These are phyloP conservation scores for Andrena minutula DNA, from an alignment of 2,888 invertebrate species.

Conservation along the genomic window DNA sequence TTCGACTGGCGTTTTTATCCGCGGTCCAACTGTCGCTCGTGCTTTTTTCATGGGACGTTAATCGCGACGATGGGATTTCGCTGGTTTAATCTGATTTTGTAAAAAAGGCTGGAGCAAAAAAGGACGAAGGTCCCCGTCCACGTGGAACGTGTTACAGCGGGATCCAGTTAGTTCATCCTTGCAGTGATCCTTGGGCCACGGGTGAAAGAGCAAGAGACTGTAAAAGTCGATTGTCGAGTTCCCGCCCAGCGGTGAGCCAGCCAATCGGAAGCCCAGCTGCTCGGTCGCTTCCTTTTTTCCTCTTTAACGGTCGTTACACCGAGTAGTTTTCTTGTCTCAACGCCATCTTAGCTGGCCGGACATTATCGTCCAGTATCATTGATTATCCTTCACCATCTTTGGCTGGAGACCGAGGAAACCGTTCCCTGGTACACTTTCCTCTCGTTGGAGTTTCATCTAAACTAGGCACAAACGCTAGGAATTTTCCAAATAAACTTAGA, in stretches of 20 bases:
- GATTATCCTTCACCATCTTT: conserved; percentile 64
- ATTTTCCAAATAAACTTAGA: not conserved
- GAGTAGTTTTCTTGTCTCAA: conserved; percentile 80
- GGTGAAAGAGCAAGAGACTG: conserved; percentile 71
- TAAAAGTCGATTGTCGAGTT: conserved; percentile 79
- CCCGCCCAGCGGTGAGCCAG: conserved; percentile 76
- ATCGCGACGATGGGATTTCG: not conserved
- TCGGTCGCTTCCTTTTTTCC: conserved; percentile 68
- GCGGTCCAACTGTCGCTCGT: too few relatives aligned
- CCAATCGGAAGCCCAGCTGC: conserved; percentile 76
- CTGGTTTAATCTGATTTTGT: not conserved
- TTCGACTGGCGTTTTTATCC: too few relatives aligned
- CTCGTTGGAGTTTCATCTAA: not conserved
- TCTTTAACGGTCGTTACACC: conserved; percentile 78
- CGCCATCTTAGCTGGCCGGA: conserved; percentile 82
- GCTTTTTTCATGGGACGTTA: not conserved
- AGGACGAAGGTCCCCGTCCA: conserved; percentile 13
- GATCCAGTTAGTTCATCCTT: conserved; percentile 61
- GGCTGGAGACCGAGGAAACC: conserved; percentile 13
- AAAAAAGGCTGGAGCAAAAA: conserved; percentile 10
- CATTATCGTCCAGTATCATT: conserved; percentile 76
- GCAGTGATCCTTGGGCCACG: conserved; percentile 54
- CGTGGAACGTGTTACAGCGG: conserved; percentile 25
- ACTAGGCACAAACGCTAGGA: not conserved
- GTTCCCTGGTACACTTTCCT: not conserved